A percentile compares a stretch with the other conserved stretches of the same genome.
phyloP scores from a whole-genome alignment of 2,797 vertebrate genomes.

The Megalops cyprinoides region DNA sequence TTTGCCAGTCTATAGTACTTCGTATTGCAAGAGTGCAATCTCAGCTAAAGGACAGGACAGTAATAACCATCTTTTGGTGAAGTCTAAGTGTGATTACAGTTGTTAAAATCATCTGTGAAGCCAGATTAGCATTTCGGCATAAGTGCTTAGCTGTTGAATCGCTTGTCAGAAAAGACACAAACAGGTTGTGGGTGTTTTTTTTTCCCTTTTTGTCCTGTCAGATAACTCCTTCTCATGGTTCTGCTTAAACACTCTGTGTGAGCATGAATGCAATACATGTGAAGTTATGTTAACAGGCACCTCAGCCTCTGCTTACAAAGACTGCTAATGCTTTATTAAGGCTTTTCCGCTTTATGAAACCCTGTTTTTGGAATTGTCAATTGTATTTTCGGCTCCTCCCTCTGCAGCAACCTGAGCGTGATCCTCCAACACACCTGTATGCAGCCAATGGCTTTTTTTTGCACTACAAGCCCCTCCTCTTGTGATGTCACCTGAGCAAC shows the following conservation, averaged over 20 bases:
- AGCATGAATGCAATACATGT: not conserved
- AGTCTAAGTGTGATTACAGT: not conserved
- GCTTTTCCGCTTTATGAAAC: too few species aligned
- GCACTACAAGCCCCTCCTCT: not conserved
- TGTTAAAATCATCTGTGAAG: conserved; percentile 42
- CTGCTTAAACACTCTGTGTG: not conserved
- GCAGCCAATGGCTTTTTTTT: too few species aligned
- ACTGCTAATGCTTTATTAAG: too few species aligned
- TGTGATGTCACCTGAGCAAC: not conserved
- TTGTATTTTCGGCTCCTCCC: not conserved
- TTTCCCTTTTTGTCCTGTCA: conserved; percentile 58
- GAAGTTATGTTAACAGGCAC: not conserved
- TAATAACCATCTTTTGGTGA: not conserved
- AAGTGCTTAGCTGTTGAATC: conserved; percentile 60
- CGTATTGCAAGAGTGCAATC: not conserved
- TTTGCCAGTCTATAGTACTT: not conserved
- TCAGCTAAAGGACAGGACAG: not conserved
- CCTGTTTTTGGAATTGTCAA: not conserved
- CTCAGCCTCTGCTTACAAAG: too few species aligned
- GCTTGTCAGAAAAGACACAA: conserved; percentile 52
- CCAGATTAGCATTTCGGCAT: conserved; percentile 58
- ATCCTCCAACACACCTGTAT: not conserved
- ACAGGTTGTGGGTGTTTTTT: conserved; percentile 58
- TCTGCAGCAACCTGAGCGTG: not conserved
- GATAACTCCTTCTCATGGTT: conserved; percentile 44